phyloP scores from a whole-genome alignment of 2,113 vertebrate genomes.

The Colossoma macropomum region DNA sequence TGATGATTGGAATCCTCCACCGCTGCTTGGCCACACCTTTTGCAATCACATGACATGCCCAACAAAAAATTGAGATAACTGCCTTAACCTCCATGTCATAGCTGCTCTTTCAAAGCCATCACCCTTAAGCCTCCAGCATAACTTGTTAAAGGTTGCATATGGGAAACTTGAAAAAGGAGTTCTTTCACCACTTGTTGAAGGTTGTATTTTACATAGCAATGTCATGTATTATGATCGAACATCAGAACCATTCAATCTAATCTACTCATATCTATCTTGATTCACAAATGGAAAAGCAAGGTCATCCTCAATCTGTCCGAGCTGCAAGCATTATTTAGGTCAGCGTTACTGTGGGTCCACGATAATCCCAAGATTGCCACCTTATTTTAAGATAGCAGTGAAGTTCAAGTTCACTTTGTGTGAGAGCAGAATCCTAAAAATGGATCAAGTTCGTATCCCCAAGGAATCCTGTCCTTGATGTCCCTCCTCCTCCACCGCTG shows the following conservation, averaged over 20 bases:
- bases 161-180: neutral
- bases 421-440: slow-evolving; percentile 74
- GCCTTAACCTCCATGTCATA: no score
- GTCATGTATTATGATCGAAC: no score
- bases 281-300: slow-evolving; percentile 32
- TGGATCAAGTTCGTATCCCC: slow-evolving; percentile 68
- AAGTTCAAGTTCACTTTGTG: slow-evolving; percentile 78
- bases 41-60: slow-evolving; percentile 28
- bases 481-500: slow-evolving; percentile 59
- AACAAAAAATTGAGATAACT: neutral
- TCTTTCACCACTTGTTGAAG: neutral
- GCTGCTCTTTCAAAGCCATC: neutral
- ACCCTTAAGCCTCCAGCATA: neutral
- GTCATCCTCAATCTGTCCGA: slow-evolving; percentile 48
- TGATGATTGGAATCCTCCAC: slow-evolving; percentile 43
- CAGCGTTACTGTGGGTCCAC: slow-evolving; percentile 69
- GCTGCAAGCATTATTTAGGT: slow-evolving; percentile 72
- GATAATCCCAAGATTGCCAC: slow-evolving; percentile 79
- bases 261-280: neutral
- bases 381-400: slow-evolving; percentile 77
- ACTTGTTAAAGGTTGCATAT: neutral
- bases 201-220: neutral
- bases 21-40: neutral
- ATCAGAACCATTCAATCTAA: neutral
- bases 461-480: slow-evolving; percentile 58